Percentiles rank a stretch among this genome's conserved stretches.
Evolutionary conservation across 2,797 vertebrate species (phyloP).

Genomic region (Petrocephalus sullivani): DNA sequence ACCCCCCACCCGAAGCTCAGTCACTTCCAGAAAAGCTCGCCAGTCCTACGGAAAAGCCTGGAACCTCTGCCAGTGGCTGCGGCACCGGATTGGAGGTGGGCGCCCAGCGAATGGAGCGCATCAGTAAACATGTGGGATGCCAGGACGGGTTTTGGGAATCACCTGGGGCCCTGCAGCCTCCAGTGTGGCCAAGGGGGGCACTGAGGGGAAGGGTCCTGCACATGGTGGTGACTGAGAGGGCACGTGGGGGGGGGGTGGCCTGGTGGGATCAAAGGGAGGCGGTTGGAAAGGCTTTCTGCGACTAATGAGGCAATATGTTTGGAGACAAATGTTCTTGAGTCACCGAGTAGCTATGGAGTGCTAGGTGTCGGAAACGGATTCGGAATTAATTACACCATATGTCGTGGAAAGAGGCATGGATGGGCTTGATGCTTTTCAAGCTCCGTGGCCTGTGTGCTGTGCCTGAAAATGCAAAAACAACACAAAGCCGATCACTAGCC

Average conservation of each 20-base stretch:
- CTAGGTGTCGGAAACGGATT: slow-evolving; percentile 9
- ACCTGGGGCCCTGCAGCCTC: slow-evolving; percentile 31
- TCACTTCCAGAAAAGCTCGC: slow-evolving; percentile 53
- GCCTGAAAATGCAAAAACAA: neutral
- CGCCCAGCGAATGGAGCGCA: neutral
- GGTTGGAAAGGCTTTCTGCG: slow-evolving; percentile 20
- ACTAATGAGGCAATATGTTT: slow-evolving; percentile 41
- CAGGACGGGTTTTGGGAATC: slow-evolving; percentile 51
- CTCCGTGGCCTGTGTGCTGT: neutral
- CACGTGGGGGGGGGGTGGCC: slow-evolving; percentile 43
- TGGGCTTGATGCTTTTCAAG: neutral
- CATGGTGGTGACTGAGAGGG: slow-evolving; percentile 25
- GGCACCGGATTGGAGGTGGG: slow-evolving; percentile 34
- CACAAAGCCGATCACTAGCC: neutral
- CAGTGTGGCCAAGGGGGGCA: slow-evolving; percentile 16
- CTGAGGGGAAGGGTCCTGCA: slow-evolving; percentile 34
- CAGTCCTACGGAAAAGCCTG: slow-evolving; percentile 47
- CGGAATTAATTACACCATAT: slow-evolving; percentile 31
- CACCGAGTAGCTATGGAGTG: neutral
- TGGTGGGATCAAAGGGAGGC: slow-evolving; percentile 39
- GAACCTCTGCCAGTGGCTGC: slow-evolving; percentile 32
- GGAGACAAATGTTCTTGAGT: slow-evolving; percentile 26
- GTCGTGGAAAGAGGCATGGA: slow-evolving; percentile 22
- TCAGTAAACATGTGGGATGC: slow-evolving; percentile 33
- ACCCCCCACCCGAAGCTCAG: slow-evolving; percentile 41